Base-by-base conservation (phyloP, 2,888 invertebrate genomes). In the Nomada fabriciana region DNA sequence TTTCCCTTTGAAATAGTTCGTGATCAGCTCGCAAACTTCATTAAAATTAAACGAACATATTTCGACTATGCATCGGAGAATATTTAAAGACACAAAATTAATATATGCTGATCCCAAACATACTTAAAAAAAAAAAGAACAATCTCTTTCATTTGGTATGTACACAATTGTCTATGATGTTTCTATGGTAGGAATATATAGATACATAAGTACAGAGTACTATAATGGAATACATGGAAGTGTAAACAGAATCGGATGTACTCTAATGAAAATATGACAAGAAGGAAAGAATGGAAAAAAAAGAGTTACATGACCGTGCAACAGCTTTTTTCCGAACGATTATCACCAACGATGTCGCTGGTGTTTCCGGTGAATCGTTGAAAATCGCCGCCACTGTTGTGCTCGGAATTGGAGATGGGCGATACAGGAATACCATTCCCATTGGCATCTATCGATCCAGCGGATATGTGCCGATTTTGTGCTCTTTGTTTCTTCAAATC, bases 401-500 rank as follows among this genome's bases (percentile, higher is more conserved):
- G 70, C 78, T 92, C 91, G 69, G 91, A 89, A 94, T 94, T 88
- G 91, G 94, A 80, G 88, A 91, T 85, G 89, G 94, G 80, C 76
- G 93, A 89, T 20, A 92, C 92, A 60, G 95, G 95, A 9, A 95
- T 95, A 29, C 90, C 90, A 47, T 90, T 91, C 7, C 91, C 91
- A 81, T 94, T 94, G 73, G 95, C 82, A 75, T 91, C 91, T 43
- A 91, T 53, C 89, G 95, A 95, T 20, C 88, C 82, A 90, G 93
- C 94, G 95, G 95, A 94, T 90, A 95, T 96, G 92, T 96, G 96
- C 89, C 98, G 95, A 89, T 97, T 97, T 91, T 97, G 97, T 84
- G 98, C 96, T 85, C 98, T 95, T 93, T 98, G 98, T 94, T 98
- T 98, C 95, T 99, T 99, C 94, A 98, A 95, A 94, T 98, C 98